Percentiles rank a stretch among this genome's conserved stretches.
Evolutionary conservation across 2,888 invertebrate species (phyloP).

Genomic region (Conomelus anceps): DNA sequence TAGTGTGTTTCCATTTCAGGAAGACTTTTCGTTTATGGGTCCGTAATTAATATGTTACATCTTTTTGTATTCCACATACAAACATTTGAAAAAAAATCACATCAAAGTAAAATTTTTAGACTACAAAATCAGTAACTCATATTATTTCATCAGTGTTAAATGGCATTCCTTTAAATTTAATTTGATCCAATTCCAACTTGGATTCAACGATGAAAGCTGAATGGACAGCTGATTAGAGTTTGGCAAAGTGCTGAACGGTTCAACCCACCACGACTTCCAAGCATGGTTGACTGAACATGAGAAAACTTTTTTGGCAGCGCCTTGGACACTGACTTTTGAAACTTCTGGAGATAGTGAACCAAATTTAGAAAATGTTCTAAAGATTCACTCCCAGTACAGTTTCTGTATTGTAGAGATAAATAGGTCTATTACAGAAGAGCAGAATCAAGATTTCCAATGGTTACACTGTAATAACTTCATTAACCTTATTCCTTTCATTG

Average conservation of each 20-base stretch:
- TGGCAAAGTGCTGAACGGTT: not conserved
- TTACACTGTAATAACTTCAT: too few relatives aligned
- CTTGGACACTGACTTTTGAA: not conserved
- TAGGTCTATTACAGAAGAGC: too few relatives aligned
- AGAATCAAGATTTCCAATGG: too few relatives aligned
- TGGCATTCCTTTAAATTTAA: not conserved
- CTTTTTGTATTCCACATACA: too few relatives aligned
- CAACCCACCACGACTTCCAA: too few relatives aligned
- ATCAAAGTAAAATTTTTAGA: not conserved
- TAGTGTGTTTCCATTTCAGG: too few relatives aligned
- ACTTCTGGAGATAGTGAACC: not conserved
- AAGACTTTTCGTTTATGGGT: too few relatives aligned
- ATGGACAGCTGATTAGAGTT: not conserved
- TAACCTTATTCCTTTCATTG: too few relatives aligned
- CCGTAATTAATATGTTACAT: too few relatives aligned
- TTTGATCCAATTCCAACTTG: not conserved
- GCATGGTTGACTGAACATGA: not conserved
- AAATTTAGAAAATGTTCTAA: not conserved
- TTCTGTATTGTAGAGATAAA: too few relatives aligned
- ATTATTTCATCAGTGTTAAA: not conserved
- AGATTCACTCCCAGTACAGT: not conserved
- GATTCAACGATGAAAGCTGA: not conserved
- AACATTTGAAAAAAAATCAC: not conserved
- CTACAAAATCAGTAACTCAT: not conserved
- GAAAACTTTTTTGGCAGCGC: not conserved